Evolutionary conservation across 2,888 invertebrate genomes (phyloP), one percentile per base, ranked within the genome.

Genomic region (Amiota mariae): DNA sequence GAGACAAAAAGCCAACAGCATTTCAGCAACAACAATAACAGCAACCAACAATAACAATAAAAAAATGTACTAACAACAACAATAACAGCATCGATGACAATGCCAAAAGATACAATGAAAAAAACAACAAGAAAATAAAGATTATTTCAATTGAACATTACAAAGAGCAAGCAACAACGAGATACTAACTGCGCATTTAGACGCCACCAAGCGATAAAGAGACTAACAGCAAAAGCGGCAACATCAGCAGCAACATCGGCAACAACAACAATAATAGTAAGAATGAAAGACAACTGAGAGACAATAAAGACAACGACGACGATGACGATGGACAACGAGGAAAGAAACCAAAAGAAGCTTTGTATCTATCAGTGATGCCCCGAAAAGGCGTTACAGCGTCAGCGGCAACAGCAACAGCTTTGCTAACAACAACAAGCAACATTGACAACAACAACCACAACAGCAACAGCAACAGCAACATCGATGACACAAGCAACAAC

Each of bases 311-410:
- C 66, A n/a, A 61, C 6, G 12, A 63, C 63, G n/a, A 24, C 49
- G 67, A 68, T 20, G 24, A 68, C 49, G 51, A 18, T 36, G 36
- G 36, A 36, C 36, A 36, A 6, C 36, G 36, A 36, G 2, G 36
- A 36, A 36, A 36, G 36, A 36, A 36, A 36, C 36, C 36, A 36
- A 36, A 36, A 36, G 36, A 36, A 15, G 36, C 67, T 54, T 51
- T 51, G 24, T 68, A 54, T 68, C 66, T 66, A 68, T 68, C 67
- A 68, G 67, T n/a, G 51, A 68, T 68, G 67, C 67, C 67, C 51
- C 51, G 67, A 68, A 68, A 68, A 68, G 67, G 67, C 67, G 67
- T 68, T 68, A 68, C 67, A 68, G 67, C 67, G 67, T 68, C 67
- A 68, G 67, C 67, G 51, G 51, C 67, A 68, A 54, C 51, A 68